Evolutionary conservation across 2,888 invertebrate genomes (phyloP), one percentile per base, ranked within the genome.

Genomic region (Coelinius sp.): DNA sequence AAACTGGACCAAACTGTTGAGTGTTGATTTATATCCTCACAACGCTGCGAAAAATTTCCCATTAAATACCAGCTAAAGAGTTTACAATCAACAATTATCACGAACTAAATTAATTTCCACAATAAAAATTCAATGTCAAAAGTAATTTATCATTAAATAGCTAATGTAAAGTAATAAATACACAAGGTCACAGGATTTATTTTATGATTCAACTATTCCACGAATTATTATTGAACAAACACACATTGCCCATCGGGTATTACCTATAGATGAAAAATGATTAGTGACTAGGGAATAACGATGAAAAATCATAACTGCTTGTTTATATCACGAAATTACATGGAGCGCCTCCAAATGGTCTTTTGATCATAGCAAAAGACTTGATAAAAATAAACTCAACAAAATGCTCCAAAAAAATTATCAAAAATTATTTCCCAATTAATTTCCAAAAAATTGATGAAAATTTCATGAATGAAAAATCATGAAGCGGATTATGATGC

Each of bases 191-290:
- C 59, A n/a, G n/a, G n/a, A 7, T 31, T 31, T 31, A 35, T 35
- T 17, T 31, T 17, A 59, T 31, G 31, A 31, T 59, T 25, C 31
- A 31, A 56, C 46, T 7, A 56, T n/a, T n/a, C 59, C 12, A 31
- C 4, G 8, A 59, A 35, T 49, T 31, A 49, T 49, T 8, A 20
- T 31, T n/a, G 31, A 59, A 64, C 52, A 68, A 41, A 73, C 52
- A 70, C 41, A 41, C 8, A n/a, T n/a, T n/a, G n/a, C n/a, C 52
- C 38, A 68, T 46, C 27, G 44, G 22, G 27, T 62, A 68, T 76
- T 71, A 67, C 25, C 27, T 65, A 56, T 71, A 53, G 73, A 65
- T 73, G 24, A 49, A 41, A 66, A 35, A 31, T 59, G 46, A 59
- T 68, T 63, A 68, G 38, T 12, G 49, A 53, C 35, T 22, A 27